Evolutionary conservation across 2,113 vertebrate genomes (phyloP).

Genomic region (Heterotilapia buettikoferi): DNA sequence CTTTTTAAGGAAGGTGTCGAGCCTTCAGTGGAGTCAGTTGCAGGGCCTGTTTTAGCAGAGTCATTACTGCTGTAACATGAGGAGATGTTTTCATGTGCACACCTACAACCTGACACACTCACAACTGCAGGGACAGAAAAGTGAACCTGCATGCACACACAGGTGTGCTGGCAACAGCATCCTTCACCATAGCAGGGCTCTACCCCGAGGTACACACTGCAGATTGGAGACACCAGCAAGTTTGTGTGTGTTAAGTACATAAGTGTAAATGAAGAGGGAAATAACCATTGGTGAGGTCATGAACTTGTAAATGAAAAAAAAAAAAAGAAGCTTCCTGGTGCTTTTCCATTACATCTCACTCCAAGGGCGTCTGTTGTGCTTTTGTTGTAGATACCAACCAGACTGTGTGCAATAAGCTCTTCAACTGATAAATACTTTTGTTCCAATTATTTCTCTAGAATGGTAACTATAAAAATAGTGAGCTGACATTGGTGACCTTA

Average conservation of each 20-base stretch:
- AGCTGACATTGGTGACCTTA: background rate
- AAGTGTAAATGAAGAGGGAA: background rate
- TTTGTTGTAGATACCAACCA: constrained; percentile 39
- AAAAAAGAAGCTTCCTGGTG: background rate
- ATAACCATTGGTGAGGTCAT: background rate
- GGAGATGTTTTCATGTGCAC: constrained; percentile 14
- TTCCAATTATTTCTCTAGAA: background rate
- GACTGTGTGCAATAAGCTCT: background rate
- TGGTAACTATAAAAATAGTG: background rate
- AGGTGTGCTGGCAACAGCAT: constrained; percentile 48
- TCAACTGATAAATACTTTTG: background rate
- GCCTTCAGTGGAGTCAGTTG: background rate
- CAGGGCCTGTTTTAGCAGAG: constrained; percentile 18
- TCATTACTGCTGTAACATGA: constrained; percentile 40
- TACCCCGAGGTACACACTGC: background rate
- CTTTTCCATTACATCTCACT: constrained; percentile 34
- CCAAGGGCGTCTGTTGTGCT: constrained; percentile 12
- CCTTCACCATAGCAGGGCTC: constrained; percentile 17
- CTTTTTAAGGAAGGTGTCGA: background rate
- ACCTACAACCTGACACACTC: background rate
- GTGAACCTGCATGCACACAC: background rate
- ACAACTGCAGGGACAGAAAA: background rate
- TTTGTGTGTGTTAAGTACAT: background rate
- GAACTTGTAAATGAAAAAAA: background rate
- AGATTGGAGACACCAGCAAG: background rate